Percentiles rank a stretch among this genome's conserved stretches.
phyloP scores from a whole-genome alignment of 2,113 vertebrate genomes.

The Bungarus multicinctus region DNA sequence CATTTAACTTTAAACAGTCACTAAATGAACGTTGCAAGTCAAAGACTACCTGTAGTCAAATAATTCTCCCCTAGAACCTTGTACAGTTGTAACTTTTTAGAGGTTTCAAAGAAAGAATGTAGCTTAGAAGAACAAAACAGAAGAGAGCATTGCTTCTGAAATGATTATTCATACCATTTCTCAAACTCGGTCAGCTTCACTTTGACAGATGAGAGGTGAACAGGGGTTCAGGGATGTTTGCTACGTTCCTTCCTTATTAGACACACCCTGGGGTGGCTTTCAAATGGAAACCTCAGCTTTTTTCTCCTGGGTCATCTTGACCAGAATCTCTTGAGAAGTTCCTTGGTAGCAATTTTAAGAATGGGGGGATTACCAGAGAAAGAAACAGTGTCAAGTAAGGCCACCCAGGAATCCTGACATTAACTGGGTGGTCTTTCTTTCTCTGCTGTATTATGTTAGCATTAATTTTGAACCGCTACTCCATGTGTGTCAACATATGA shows the following conservation, averaged over 20 bases:
- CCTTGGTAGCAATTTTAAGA: conserved; percentile 18
- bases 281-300: neutral
- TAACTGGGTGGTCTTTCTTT: neutral
- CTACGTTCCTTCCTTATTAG: neutral
- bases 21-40: no score
- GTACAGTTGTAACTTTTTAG: neutral
- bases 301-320: neutral
- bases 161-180: neutral
- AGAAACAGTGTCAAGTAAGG: neutral
- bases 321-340: neutral
- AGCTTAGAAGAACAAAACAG: neutral
- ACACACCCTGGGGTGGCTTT: conserved; percentile 2
- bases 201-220: neutral
- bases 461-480: neutral
- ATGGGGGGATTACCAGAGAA: conserved; percentile 12
- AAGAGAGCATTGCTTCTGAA: neutral
- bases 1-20: no score
- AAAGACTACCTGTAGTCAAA: neutral
- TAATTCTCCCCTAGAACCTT: no score
- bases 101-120: neutral
- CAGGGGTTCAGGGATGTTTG: neutral
- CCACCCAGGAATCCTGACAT: neutral
- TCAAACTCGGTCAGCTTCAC: neutral
- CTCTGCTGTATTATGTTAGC: neutral
- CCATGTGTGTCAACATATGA: neutral